A percentile compares a stretch with the other conserved stretches of the same genome.
These are phyloP conservation scores for Tigriopus californicus DNA, from an alignment of 2,888 invertebrate species.

Conservation along the genomic window DNA sequence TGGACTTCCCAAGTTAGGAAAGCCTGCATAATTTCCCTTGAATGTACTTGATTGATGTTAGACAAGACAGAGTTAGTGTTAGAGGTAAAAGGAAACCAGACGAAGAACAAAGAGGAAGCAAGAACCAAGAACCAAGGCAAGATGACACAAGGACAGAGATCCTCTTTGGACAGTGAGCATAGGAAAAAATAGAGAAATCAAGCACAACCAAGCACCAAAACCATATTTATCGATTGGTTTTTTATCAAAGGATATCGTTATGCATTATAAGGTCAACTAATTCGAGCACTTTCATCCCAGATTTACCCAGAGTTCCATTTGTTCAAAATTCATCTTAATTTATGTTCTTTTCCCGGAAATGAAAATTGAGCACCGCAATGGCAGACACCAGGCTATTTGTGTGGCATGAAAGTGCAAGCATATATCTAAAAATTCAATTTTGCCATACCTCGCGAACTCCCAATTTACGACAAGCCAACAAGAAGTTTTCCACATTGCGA, in stretches of 20 bases:
- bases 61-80: too few relatives aligned
- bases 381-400: not conserved
- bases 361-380: not conserved
- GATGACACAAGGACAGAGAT: not conserved
- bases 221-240: too few relatives aligned
- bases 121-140: not conserved
- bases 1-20: too few relatives aligned
- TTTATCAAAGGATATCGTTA: not conserved
- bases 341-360: too few relatives aligned
- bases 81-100: constrained; percentile 21
- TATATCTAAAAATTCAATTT: not conserved
- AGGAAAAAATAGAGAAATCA: not conserved
- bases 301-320: too few relatives aligned
- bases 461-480: constrained; percentile 79
- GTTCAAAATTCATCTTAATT: too few relatives aligned
- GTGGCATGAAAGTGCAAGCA: not conserved
- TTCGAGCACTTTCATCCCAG: too few relatives aligned
- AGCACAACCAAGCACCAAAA: too few relatives aligned
- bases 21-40: too few relatives aligned
- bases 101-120: constrained; percentile 7
- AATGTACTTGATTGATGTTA: too few relatives aligned
- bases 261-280: too few relatives aligned
- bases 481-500: constrained; percentile 82
- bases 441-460: constrained; percentile 81
- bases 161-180: not conserved